Evolutionary conservation across 2,888 invertebrate species (phyloP).

Genomic region (Cheilosia soror): DNA sequence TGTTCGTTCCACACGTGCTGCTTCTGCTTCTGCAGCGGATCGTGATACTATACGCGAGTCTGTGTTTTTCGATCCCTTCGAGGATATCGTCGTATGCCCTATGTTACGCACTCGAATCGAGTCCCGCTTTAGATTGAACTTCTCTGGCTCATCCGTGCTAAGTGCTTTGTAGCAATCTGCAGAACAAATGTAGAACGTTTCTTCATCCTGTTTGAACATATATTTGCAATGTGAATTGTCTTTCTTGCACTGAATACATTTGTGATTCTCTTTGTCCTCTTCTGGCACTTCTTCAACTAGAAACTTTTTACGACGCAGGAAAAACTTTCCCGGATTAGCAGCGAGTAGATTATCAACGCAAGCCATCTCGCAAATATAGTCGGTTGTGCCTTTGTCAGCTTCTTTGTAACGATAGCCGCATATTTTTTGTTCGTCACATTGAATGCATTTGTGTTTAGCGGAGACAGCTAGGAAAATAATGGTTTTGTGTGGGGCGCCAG

Average conservation of each 20-base stretch:
- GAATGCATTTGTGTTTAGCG: conserved; percentile 78
- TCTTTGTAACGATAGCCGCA: conserved; percentile 82
- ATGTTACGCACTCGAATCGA: conserved; percentile 83
- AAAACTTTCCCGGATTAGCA: conserved; percentile 85
- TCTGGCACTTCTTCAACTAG: conserved; percentile 83
- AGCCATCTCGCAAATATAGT: conserved; percentile 85
- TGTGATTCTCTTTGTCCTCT: conserved; percentile 77
- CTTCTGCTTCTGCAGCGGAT: conserved; percentile 86
- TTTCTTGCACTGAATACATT: conserved; percentile 85
- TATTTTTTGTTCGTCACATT: conserved; percentile 79
- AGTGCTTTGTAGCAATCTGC: conserved; percentile 85
- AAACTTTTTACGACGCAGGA: conserved; percentile 85
- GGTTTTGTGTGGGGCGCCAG: conserved; percentile 80
- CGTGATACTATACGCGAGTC: conserved; percentile 86
- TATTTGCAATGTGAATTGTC: conserved; percentile 84
- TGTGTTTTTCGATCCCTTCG: conserved; percentile 77
- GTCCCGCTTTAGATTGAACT: conserved; percentile 82
- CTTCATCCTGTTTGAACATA: conserved; percentile 85
- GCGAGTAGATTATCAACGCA: conserved; percentile 86
- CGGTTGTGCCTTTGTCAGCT: conserved; percentile 84
- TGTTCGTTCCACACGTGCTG: conserved; percentile 86
- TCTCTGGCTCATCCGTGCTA: conserved; percentile 84
- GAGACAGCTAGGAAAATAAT: conserved; percentile 82
- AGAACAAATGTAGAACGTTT: conserved; percentile 85
- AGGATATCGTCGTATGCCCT: conserved; percentile 79